Conservation (phyloP, 2,888 invertebrate genomes). For the Laothoe populi region DNA sequence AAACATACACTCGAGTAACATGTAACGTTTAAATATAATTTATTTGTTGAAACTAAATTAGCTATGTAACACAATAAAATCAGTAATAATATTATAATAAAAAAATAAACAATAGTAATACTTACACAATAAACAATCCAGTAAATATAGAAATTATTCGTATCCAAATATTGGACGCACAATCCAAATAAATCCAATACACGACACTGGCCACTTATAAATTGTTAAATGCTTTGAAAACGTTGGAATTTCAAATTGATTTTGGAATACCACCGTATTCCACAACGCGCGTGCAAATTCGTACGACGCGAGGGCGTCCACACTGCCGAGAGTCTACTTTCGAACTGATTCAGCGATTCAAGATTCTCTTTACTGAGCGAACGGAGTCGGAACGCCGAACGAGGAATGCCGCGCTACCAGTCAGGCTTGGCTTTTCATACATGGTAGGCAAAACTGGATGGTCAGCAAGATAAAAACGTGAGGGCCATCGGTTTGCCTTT, state of each 20-base stretch:
- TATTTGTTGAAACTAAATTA: too few species aligned
- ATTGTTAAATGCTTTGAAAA: slow-evolving; percentile 43
- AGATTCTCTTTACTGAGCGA: slow-evolving; percentile 45
- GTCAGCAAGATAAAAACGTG: slow-evolving; percentile 44
- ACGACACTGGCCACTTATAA: slow-evolving; percentile 69
- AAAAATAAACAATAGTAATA: slow-evolving; percentile 41
- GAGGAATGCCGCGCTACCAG: slow-evolving; percentile 76
- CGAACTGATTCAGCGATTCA: slow-evolving; percentile 72
- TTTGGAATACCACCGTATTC: slow-evolving; percentile 57
- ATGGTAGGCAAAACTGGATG: slow-evolving; percentile 60
- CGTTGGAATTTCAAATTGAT: slow-evolving; percentile 50
- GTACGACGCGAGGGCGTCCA: slow-evolving; percentile 62
- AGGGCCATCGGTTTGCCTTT: slow-evolving; percentile 40
- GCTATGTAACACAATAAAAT: too few species aligned
- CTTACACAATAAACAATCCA: slow-evolving; percentile 76
- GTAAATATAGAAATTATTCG: slow-evolving; percentile 45
- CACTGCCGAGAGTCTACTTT: slow-evolving; percentile 71
- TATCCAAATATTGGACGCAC: slow-evolving; percentile 62
- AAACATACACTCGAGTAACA: not conserved
- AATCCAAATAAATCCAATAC: slow-evolving; percentile 59
- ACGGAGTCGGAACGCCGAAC: slow-evolving; percentile 56
- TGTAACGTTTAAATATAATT: not conserved
- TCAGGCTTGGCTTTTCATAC: slow-evolving; percentile 62
- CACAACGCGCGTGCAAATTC: slow-evolving; percentile 54
- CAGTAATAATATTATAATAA: not conserved